Evolutionary conservation across 2,797 vertebrate species (phyloP).

Genomic region (Syndactyla subalaris): DNA sequence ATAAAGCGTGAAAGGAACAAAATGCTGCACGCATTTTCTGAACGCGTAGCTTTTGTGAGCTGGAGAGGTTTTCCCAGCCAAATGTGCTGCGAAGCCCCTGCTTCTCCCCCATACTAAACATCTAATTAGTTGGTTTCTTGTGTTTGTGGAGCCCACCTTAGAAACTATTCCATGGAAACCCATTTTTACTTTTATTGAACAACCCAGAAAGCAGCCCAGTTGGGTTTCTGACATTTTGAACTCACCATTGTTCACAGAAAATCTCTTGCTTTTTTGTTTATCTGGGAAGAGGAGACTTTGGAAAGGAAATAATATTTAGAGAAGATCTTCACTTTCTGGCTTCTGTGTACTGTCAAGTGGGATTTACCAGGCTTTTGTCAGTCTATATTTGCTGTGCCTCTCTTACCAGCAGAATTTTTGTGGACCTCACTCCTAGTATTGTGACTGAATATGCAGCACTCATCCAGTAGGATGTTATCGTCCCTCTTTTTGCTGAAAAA

Average conservation of each 20-base stretch:
- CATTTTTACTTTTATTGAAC: background rate
- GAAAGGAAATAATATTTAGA: background rate
- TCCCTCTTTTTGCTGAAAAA: background rate
- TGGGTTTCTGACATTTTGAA: background rate
- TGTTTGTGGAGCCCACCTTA: background rate
- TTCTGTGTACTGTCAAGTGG: background rate
- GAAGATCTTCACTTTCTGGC: background rate
- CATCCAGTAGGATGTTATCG: rapidly evolving
- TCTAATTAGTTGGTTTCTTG: background rate
- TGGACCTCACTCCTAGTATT: background rate
- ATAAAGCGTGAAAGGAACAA: background rate
- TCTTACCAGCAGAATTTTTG: background rate
- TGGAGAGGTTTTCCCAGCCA: background rate
- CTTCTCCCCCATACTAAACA: background rate
- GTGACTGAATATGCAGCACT: background rate
- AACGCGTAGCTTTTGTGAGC: background rate
- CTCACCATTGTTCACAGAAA: background rate
- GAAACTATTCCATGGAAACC: background rate
- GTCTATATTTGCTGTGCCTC: background rate
- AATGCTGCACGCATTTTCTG: background rate
- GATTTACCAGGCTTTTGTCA: background rate
- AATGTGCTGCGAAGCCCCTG: background rate
- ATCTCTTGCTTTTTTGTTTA: background rate
- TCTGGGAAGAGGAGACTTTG: background rate
- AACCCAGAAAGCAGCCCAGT: background rate